Conservation (phyloP, 1,140 invertebrate species). For the Eriosoma lanigerum region DNA sequence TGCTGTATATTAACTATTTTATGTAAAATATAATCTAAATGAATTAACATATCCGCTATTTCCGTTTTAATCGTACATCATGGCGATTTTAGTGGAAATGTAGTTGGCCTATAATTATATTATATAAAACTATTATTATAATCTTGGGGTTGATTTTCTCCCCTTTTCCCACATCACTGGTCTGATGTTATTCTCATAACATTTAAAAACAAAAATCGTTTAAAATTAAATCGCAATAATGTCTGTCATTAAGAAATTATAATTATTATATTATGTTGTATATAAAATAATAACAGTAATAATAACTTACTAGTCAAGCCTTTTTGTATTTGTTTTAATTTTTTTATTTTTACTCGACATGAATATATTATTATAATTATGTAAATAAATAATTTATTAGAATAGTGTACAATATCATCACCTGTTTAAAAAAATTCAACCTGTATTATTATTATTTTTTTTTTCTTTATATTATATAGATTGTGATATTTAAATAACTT, state of each 20-base stretch:
- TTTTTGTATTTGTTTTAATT: slow-evolving; percentile 24
- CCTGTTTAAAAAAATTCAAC: slow-evolving; percentile 14
- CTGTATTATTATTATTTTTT: background rate
- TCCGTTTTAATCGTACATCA: background rate
- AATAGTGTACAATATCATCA: slow-evolving; percentile 15
- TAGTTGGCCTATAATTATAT: background rate
- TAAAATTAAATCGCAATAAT: background rate
- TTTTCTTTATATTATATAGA: slow-evolving; percentile 11
- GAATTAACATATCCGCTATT: slow-evolving; percentile 37
- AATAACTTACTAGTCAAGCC: slow-evolving; percentile 37
- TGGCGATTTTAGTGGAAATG: background rate
- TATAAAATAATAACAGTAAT: slow-evolving; percentile 1
- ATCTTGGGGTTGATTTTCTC: background rate
- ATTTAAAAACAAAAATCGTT: background rate
- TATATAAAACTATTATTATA: too few relatives aligned
- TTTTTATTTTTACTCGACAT: slow-evolving; percentile 6
- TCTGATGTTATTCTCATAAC: background rate
- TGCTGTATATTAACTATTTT: background rate
- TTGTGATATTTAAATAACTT: slow-evolving; percentile 36
- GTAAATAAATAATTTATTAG: slow-evolving; percentile 13
- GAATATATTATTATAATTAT: background rate
- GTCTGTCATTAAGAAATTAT: background rate
- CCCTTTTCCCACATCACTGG: too few relatives aligned
- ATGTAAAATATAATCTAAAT: background rate
- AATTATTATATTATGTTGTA: slow-evolving; percentile 9